Base-by-base conservation (phyloP, 92 coral and sea anemone species). In the Epizoanthus scotinus region DNA sequence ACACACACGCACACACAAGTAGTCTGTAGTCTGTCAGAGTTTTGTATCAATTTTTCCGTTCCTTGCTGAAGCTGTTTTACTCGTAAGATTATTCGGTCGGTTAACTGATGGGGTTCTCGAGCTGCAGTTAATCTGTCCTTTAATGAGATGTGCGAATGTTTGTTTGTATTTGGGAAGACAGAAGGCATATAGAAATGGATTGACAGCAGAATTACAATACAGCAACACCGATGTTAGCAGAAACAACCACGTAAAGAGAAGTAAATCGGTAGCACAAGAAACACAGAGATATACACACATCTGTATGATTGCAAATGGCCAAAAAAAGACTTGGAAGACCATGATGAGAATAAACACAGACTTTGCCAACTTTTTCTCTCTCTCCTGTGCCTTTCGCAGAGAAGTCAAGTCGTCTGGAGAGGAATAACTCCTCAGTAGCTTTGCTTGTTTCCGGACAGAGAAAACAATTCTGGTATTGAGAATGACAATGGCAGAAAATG, bases 21-120 rank as follows among this genome's bases (percentile, higher is more conserved):
- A 98, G 99, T 14, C 91, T 95, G 40, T 44, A 44, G 52, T 44
- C 52, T 12, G 10, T 44, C 52, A 44, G 1, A 44, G 52, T 7
- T 12, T 44, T 9, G 52, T 44, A 44, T 44, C 52, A 44, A 8
- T 44, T 8, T 8, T 12, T 12, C 1, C 52, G 10, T 44, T 15
- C 10, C 52, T 44, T 44, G 52, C 52, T 44, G 14, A 44, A 8
- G 52, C 9, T 44, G 8, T 44, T 1, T 44, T 12, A 5, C 40
- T 34, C 2, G 3, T 34, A 0, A 34, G 40, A 8, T 8, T 9
- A 44, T 44, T 15, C 14, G 10, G 12, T 44, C 15, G 52, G 15
- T 8, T 15, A 44, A 15, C 10, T 12, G 52, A 44, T 7, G 52
- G 3, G 40, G 40, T 2, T 44, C 52, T 44, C 14, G 52, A 44